These are phyloP conservation scores for Globia sparganii DNA, from an alignment of 2,888 invertebrate species.

Conservation along the genomic window DNA sequence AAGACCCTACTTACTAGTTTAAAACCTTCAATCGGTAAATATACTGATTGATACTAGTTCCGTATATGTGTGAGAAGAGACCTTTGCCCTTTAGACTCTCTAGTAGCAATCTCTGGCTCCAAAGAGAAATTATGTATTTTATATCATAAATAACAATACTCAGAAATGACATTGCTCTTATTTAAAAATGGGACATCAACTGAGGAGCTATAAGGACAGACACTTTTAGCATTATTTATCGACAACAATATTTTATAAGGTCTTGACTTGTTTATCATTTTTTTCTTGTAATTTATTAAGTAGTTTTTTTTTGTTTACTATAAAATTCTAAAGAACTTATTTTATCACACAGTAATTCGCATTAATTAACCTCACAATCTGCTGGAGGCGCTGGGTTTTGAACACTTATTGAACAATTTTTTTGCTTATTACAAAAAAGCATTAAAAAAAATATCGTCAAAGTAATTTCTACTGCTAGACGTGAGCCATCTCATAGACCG, in stretches of 20 bases:
- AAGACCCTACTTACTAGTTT: background rate
- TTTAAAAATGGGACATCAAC: conserved; percentile 68
- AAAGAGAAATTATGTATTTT: conserved; percentile 16
- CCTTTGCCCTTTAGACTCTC: conserved; percentile 2
- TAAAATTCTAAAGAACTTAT: conserved; percentile 22
- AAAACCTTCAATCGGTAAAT: background rate
- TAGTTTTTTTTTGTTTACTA: conserved; percentile 24
- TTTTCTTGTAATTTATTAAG: conserved; percentile 41
- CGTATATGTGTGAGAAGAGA: background rate
- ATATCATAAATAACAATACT: conserved; percentile 18
- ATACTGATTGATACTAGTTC: background rate
- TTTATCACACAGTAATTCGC: conserved; percentile 19
- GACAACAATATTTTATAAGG: conserved; percentile 39
- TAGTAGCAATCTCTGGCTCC: background rate
- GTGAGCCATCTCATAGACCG: conserved; percentile 24
- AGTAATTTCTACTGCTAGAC: conserved; percentile 9
- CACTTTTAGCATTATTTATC: conserved; percentile 38
- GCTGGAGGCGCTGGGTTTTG: background rate
- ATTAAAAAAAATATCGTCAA: conserved; percentile 3
- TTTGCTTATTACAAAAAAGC: too few species aligned
- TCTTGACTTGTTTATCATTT: conserved; percentile 27
- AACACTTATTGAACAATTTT: background rate
- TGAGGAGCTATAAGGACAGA: conserved; percentile 56
- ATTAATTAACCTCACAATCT: conserved; percentile 21
- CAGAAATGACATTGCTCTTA: conserved; percentile 62